Base-by-base conservation (phyloP, 2,797 vertebrate species). In the Pogonophryne albipinna region DNA sequence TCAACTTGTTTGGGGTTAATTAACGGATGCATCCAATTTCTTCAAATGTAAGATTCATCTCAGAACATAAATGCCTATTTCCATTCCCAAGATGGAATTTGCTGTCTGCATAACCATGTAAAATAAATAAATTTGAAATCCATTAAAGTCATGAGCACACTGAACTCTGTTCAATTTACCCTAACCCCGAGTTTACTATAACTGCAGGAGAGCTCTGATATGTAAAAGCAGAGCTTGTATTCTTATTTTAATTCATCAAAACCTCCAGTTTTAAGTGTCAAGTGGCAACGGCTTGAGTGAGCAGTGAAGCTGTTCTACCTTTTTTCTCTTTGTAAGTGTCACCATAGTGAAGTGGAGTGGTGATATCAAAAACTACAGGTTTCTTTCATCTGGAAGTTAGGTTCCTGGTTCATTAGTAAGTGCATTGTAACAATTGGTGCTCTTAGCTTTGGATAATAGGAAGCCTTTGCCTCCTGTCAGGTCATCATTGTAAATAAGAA, bases 51-150 rank as follows among this genome's bases (percentile, higher is more conserved):
- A 80, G 64, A 84, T 82, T 80, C 64, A 71, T 78, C 64, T 85
- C 60, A 60, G 62, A 83, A 67, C 41, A 23, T 57, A 63, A 74
- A 78, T 19, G 47, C 31, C 51, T 75, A 77, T 80, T 49, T 67
- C 27, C 19, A 77, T 87, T 80, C 69, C 46, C 77, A 74, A 71
- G 67, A 79, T 79, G 55, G 73, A 76, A 81, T 85, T 81, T 62
- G 52, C 61, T 69, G 52, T 73, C 66, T 85, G 79, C 82, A 90
- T 82, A 82, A 72, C 65, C 84, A 66, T 75, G 80, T 61, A 66
- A 68, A 85, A 82, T 73, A 79, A 87, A 89, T 77, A 80, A 86
- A 87, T 79, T 56, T 78, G 75, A 86, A 92, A 90, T 83, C 87
- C 87, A 89, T 92, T 89, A 85, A 87, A 88, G 78, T 70, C 77